Evolutionary conservation across 2,888 invertebrate genomes (phyloP).

Genomic region (Tipula vernalis): DNA sequence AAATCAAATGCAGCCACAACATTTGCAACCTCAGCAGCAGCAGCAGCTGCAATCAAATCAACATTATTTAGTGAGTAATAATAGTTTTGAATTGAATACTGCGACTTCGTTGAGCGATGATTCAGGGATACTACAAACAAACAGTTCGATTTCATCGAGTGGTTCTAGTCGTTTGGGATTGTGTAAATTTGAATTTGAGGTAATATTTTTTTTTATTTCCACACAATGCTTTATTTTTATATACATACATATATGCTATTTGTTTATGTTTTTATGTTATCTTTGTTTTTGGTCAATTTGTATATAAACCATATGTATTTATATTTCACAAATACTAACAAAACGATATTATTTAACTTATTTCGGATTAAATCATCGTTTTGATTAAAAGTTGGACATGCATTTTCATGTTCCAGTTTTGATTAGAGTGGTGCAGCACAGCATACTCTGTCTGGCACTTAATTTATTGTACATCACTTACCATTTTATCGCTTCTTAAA

Average conservation of each 20-base stretch:
- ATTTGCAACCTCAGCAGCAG: background rate
- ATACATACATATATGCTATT: background rate
- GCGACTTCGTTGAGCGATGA: conserved; percentile 35
- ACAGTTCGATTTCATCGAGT: conserved; percentile 35
- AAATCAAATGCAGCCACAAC: background rate
- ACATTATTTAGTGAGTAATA: conserved; percentile 31
- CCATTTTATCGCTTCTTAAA: background rate
- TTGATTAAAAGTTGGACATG: background rate
- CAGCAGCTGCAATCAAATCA: background rate
- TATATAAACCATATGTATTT: background rate
- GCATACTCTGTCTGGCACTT: too few relatives aligned
- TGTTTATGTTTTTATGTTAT: background rate
- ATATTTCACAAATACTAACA: background rate
- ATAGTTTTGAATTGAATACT: conserved; percentile 34
- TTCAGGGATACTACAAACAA: conserved; percentile 34
- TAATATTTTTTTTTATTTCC: conserved; percentile 15
- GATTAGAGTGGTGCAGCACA: too few relatives aligned
- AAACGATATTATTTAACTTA: background rate
- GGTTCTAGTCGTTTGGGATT: conserved; percentile 34
- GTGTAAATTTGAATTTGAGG: conserved; percentile 35
- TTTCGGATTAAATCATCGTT: background rate
- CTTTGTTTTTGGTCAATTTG: background rate
- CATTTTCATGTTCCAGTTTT: too few relatives aligned
- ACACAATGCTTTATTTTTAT: background rate
- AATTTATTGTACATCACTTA: background rate